phyloP scores from a whole-genome alignment of 1,140 invertebrate species.

The Heliconius nattereri region DNA sequence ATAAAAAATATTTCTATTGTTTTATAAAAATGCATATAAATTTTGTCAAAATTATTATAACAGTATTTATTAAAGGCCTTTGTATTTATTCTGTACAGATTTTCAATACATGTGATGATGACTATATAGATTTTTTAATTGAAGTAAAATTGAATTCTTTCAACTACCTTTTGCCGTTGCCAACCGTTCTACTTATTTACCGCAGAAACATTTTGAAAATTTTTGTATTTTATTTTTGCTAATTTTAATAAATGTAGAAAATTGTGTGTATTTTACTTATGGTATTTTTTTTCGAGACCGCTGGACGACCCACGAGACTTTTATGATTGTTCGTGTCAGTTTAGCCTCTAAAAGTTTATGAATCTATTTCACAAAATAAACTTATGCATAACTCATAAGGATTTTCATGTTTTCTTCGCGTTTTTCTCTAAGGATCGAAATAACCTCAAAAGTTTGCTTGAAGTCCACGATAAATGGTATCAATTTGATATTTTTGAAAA shows the following conservation, averaged over 20 bases:
- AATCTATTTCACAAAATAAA: slow-evolving; percentile 16
- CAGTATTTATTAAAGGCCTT: not conserved
- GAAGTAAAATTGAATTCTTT: too few relatives aligned
- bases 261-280: not conserved
- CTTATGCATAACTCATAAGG: slow-evolving; percentile 18
- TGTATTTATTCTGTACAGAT: not conserved
- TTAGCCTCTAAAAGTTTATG: slow-evolving; percentile 10
- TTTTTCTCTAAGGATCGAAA: slow-evolving; percentile 7
- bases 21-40: too few relatives aligned
- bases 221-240: not conserved
- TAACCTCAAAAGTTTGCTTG: not conserved
- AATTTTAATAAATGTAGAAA: not conserved
- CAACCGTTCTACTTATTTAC: too few relatives aligned
- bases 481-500: slow-evolving; percentile 6
- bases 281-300: not conserved
- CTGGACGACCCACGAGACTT: not conserved
- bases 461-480: not conserved
- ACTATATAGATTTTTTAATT: too few relatives aligned
- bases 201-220: too few relatives aligned
- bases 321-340: slow-evolving; percentile 13
- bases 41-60: too few relatives aligned
- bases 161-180: too few relatives aligned
- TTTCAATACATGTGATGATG: too few relatives aligned
- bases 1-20: too few relatives aligned
- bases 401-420: slow-evolving; percentile 15